Evolutionary conservation across 2,113 vertebrate species (phyloP), one percentile per base, ranked within the genome.

Genomic region (Polypterus bichir): DNA sequence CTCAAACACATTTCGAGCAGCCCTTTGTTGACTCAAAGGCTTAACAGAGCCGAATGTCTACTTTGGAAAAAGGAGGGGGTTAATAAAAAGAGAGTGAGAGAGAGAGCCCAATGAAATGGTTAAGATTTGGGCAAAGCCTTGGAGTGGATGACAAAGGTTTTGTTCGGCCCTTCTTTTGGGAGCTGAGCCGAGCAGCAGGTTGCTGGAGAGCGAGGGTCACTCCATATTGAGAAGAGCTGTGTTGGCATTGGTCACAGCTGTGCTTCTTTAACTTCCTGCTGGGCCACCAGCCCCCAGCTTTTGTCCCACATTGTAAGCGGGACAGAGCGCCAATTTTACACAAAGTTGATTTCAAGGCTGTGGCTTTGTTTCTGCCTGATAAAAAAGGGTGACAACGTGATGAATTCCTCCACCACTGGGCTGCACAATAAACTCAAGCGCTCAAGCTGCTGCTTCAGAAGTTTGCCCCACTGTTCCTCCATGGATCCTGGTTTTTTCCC

Each of bases 231-330:
- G 73, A 66, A 54, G 75, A 76, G 70, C 80, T 77, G 89, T 87
- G 85, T 74, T 74, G 81, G 85, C 81, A 83, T 86, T 83, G 89
- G 85, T 81, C 89, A 89, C 91, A 93, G 90, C 91, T 93, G 92
- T 90, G 87, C 78, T 62, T 60, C 75, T 58, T 71, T 66, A 72
- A 76, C 81, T 74, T 82, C 77, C 80, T 47, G 74, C 88, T 77
- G 81, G 73, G 90, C 83, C 87, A 92, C 87, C 89, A 91, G 88
- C 85, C 82, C 83, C 79, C 77, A 75, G 80, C 81, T 73, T 90
- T 92, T 92, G 89, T 92, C 70, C 65, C 58, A 58, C 76, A 82
- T 88, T 87, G 89, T 87, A 77, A 67, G 64, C 48, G 59, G 79
- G 85, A 84, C 83, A 83, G 76, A 76, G 81, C 61, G 64, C 73